Base-by-base conservation (phyloP, 2,797 vertebrate genomes). In the Urophycis tenuis region DNA sequence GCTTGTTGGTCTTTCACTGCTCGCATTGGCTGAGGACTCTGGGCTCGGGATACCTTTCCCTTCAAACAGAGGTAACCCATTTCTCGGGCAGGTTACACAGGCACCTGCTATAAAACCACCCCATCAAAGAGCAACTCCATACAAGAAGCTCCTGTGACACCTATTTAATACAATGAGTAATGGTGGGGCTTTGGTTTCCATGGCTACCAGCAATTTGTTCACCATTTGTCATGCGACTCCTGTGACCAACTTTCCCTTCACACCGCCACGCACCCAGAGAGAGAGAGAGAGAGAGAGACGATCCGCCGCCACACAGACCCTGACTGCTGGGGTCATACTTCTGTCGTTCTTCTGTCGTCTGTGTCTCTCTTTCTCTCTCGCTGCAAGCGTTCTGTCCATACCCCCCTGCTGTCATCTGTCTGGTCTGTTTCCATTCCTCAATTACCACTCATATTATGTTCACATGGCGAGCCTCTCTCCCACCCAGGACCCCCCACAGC, bases 391-490 rank as follows among this genome's bases (percentile, higher is more conserved):
- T 29, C 12, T 67, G 60, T 67, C 60, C n/a, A 67, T 9, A 25
- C 60, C 60, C 60, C 60, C 60, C 60, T 5, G 0, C 74, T 41
- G 76, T 83, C 81, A 75, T 80, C 74, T 79, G 70, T 73, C 60
- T 67, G 14, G n/a, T 67, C 60, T 67, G 49, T 12, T 29, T 75
- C 30, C 80, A 67, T 74, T 67, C 78, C 36, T 72, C 73, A 14
- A 9, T 82, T 77, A 60, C 49, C 41, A 77, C 67, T 83, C 82
- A 84, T 73, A 81, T 86, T 79, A 80, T 36, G 83, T 81, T 88
- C 74, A 83, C 71, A 83, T n/a, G 77, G 30, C 75, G 74, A 82
- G 73, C 77, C 60, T 75, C 30, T 10, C 60, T 67, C 60, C 60
- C 60, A 67, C 60, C 60, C 25, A 3, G 25, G 25, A 67, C n/a